Percentiles rank a stretch among this genome's conserved stretches.
These are phyloP conservation scores for Tenebrio molitor DNA, from an alignment of 1,140 invertebrate genomes.

Conservation along the genomic window DNA sequence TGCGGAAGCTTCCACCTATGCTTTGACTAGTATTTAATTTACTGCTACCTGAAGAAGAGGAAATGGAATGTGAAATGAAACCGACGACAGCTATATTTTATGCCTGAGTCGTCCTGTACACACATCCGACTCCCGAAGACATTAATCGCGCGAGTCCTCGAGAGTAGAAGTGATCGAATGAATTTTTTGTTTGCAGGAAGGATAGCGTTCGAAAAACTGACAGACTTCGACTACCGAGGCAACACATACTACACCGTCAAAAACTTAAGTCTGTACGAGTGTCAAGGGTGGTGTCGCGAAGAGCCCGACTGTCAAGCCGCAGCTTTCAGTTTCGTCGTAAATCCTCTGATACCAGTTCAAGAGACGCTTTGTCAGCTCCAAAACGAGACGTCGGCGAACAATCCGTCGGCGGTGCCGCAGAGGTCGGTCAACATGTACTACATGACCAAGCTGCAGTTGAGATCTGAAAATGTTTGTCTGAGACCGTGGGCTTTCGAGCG, in stretches of 20 bases:
- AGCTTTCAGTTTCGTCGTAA: slow-evolving; percentile 92
- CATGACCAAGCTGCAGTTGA: slow-evolving; percentile 93
- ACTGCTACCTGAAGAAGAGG: no score
- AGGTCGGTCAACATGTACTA: slow-evolving; percentile 93
- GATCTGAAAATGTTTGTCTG: slow-evolving; percentile 92
- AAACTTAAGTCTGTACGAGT: slow-evolving; percentile 93
- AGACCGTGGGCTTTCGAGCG: slow-evolving; percentile 94
- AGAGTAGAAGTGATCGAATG: no score
- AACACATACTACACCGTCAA: slow-evolving; percentile 93
- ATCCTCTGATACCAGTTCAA: slow-evolving; percentile 91
- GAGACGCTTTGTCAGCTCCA: slow-evolving; percentile 93
- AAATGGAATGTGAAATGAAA: no score
- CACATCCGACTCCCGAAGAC: no score
- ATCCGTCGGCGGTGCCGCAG: slow-evolving; percentile 85
- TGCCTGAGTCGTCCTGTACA: no score
- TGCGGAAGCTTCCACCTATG: no score
- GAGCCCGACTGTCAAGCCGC: slow-evolving; percentile 92
- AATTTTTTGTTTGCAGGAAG: slow-evolving; percentile 71
- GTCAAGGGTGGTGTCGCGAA: slow-evolving; percentile 94
- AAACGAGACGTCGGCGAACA: slow-evolving; percentile 91
- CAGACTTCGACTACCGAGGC: slow-evolving; percentile 91
- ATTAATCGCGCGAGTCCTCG: no score
- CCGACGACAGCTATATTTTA: no score
- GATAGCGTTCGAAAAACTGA: slow-evolving; percentile 93
- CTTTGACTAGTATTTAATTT: no score